Percentiles rank a stretch among this genome's conserved stretches.
Evolutionary conservation across 2,797 vertebrate species (phyloP).

Genomic region (Carcharodon carcharias): DNA sequence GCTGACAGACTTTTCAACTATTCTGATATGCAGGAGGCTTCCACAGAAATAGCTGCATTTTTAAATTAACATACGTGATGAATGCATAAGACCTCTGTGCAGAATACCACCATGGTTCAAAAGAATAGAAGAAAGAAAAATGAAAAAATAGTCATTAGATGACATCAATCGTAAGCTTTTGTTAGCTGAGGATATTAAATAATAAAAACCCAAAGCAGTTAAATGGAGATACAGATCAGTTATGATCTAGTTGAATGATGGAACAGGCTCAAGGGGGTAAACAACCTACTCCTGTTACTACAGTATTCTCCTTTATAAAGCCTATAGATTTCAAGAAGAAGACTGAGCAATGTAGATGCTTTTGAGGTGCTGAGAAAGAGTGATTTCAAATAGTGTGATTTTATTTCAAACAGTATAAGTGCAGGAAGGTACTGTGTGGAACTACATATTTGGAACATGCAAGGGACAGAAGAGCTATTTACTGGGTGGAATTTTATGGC

Average conservation of each 20-base stretch:
- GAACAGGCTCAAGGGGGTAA: neutral
- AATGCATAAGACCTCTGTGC: neutral
- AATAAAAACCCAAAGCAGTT: neutral
- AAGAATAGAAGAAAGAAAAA: neutral
- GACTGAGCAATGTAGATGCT: neutral
- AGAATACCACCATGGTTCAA: neutral
- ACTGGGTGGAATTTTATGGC: no score
- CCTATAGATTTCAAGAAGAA: neutral
- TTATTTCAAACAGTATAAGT: neutral
- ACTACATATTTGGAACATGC: neutral
- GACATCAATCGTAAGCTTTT: neutral
- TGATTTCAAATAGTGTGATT: neutral
- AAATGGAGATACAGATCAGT: neutral
- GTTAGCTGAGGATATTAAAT: neutral
- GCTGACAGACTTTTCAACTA: neutral
- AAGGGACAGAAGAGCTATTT: neutral
- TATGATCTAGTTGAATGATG: neutral
- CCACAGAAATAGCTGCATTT: neutral
- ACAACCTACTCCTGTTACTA: neutral
- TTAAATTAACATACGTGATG: neutral
- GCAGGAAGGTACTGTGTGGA: neutral
- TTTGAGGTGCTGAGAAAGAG: neutral
- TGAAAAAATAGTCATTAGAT: neutral
- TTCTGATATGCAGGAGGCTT: neutral
- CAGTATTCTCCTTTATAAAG: neutral